A percentile compares a stretch with the other conserved stretches of the same genome.
Evolutionary conservation across 2,888 invertebrate species (phyloP).

Genomic region (Eupithecia tripunctaria): DNA sequence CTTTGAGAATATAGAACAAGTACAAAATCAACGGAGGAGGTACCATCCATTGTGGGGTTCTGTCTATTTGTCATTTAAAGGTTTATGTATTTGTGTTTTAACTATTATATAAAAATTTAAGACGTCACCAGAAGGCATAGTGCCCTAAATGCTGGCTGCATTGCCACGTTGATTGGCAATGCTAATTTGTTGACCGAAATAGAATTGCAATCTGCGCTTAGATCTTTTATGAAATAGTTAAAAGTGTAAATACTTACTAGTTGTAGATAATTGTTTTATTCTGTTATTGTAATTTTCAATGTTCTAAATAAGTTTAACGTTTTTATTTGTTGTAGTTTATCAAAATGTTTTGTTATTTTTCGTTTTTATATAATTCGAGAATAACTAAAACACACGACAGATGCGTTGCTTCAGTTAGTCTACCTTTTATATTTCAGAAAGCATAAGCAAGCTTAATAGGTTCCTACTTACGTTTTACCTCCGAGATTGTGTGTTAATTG

Average conservation of each 20-base stretch:
- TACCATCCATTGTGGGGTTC: not conserved
- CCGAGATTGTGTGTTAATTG: not conserved
- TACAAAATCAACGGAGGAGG: not conserved
- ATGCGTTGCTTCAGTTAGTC: not conserved
- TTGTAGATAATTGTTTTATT: no score
- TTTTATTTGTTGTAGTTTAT: not conserved
- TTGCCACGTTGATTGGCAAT: no score
- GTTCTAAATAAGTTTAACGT: no score
- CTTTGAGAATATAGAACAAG: conserved; percentile 18
- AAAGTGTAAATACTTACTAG: no score
- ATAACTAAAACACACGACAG: not conserved
- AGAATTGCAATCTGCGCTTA: no score
- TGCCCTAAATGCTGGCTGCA: no score
- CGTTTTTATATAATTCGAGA: not conserved
- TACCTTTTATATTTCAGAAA: not conserved
- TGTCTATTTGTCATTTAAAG: not conserved
- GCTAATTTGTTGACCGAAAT: no score
- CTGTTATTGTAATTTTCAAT: no score
- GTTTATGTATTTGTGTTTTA: no score
- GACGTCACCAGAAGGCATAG: no score
- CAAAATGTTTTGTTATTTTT: not conserved
- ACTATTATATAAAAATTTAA: no score
- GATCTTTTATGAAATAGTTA: no score
- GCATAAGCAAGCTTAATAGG: not conserved
- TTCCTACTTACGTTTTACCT: not conserved